Conservation (phyloP, 2,888 invertebrate species). For the Cancer borealis region DNA sequence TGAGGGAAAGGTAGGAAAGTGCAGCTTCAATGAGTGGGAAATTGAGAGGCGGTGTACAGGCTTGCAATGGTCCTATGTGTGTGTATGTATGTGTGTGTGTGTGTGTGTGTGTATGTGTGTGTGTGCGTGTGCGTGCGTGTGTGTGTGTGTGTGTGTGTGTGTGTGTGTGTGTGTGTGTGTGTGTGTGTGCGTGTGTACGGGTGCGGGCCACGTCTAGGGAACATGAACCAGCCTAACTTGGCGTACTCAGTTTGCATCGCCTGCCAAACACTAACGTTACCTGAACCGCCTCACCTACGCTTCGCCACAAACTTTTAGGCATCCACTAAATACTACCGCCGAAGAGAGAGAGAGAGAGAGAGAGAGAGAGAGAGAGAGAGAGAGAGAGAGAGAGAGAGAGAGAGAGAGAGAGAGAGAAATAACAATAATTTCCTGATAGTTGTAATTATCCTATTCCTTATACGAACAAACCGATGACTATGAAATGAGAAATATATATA, state of each 20-base stretch:
- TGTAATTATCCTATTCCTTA: neutral
- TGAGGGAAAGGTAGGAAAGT: neutral
- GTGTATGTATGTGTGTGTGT: constrained; percentile 10
- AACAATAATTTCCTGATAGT: neutral
- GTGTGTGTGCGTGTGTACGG: neutral
- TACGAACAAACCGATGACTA: neutral
- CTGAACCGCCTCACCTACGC: neutral
- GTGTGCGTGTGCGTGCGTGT: constrained; percentile 1
- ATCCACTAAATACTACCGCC: neutral
- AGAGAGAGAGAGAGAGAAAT: neutral
- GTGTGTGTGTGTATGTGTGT: neutral
- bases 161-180: neutral
- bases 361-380: constrained; percentile 16
- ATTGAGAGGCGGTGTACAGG: neutral
- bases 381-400: neutral
- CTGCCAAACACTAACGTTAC: neutral
- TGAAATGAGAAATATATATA: neutral
- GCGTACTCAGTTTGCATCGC: neutral
- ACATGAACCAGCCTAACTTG: neutral
- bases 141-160: neutral
- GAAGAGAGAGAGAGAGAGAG: constrained; percentile 20
- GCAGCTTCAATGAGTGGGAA: neutral
- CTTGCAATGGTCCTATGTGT: neutral
- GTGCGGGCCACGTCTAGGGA: neutral
- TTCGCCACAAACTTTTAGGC: neutral